These are phyloP conservation scores for Platichthys stellatus DNA, from an alignment of 2,113 vertebrate genomes.

Conservation along the genomic window DNA sequence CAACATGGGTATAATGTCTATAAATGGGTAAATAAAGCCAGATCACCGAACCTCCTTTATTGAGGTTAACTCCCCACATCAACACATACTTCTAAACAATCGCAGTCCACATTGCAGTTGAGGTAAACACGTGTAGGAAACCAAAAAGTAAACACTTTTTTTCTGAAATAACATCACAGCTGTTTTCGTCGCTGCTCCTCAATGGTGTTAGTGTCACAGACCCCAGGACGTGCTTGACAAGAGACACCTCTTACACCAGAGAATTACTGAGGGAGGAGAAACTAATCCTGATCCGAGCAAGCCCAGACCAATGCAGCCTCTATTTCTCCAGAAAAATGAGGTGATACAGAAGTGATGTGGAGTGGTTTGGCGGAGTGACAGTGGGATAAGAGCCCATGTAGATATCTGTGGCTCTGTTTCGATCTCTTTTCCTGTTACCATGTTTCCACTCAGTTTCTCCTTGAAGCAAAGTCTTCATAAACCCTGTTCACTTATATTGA, in stretches of 20 bases:
- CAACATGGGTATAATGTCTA: too few relatives aligned
- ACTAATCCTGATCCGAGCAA: conserved; percentile 30
- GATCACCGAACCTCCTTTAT: not conserved
- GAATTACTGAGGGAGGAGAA: conserved; percentile 31
- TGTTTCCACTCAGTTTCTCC: not conserved
- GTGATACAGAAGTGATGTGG: conserved; percentile 5
- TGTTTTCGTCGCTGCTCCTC: not conserved
- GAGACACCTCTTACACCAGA: conserved; percentile 23
- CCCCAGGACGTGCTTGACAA: conserved; percentile 31
- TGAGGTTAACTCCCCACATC: too few relatives aligned
- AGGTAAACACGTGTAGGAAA: conserved; percentile 16
- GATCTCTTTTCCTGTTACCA: not conserved
- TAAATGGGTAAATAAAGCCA: not conserved
- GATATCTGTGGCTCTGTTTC: not conserved
- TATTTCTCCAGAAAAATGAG: conserved; percentile 10
- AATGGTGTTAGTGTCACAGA: conserved; percentile 10
- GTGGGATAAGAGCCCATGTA: not conserved
- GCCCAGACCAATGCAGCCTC: conserved; percentile 17
- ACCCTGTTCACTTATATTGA: not conserved
- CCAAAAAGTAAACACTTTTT: not conserved
- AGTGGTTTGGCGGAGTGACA: conserved; percentile 13
- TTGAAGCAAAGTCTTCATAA: not conserved
- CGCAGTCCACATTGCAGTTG: not conserved
- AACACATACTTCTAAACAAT: too few relatives aligned
- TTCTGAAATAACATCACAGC: conserved; percentile 12